phyloP scores from a whole-genome alignment of 2,888 invertebrate genomes.

The Arenicola marina region DNA sequence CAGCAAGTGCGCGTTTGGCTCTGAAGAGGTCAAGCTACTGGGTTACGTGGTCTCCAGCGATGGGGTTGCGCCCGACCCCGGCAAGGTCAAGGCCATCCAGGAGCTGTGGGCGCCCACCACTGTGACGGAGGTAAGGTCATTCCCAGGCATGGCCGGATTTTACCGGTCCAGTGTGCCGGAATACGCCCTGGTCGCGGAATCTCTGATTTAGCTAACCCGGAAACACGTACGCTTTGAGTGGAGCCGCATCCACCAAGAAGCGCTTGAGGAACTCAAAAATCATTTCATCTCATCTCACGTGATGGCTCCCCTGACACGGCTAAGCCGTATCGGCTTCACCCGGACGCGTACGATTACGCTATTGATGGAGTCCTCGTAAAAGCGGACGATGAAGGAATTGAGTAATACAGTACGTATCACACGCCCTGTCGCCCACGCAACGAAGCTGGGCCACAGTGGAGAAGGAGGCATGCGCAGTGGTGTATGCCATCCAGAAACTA shows the following conservation, averaged over 20 bases:
- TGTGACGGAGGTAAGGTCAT: slow-evolving; percentile 12
- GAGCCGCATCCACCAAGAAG: not conserved
- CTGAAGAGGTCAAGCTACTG: slow-evolving; percentile 15
- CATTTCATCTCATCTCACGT: not conserved
- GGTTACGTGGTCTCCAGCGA: slow-evolving; percentile 26
- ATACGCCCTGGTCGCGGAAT: slow-evolving; percentile 12
- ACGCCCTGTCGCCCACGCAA: not conserved
- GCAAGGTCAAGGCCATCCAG: slow-evolving; percentile 16
- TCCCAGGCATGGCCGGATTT: slow-evolving; percentile 20
- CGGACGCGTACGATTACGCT: slow-evolving; percentile 5
- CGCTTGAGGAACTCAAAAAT: not conserved
- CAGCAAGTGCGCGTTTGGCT: not conserved
- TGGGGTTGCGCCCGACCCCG: slow-evolving; percentile 24
- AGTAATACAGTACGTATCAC: slow-evolving; percentile 8
- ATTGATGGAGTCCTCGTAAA: slow-evolving; percentile 4
- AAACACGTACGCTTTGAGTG: slow-evolving; percentile 10
- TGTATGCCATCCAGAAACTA: not conserved
- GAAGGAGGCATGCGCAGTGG: slow-evolving; percentile 9
- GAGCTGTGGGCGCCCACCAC: not conserved
- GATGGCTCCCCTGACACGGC: slow-evolving; percentile 5
- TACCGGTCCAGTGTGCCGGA: slow-evolving; percentile 14
- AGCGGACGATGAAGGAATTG: slow-evolving; percentile 6
- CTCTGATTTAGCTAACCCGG: slow-evolving; percentile 5
- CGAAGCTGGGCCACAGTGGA: slow-evolving; percentile 3
- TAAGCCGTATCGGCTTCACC: slow-evolving; percentile 3